phyloP scores from a whole-genome alignment of 1,140 invertebrate species.

The Drosophila asahinai region DNA sequence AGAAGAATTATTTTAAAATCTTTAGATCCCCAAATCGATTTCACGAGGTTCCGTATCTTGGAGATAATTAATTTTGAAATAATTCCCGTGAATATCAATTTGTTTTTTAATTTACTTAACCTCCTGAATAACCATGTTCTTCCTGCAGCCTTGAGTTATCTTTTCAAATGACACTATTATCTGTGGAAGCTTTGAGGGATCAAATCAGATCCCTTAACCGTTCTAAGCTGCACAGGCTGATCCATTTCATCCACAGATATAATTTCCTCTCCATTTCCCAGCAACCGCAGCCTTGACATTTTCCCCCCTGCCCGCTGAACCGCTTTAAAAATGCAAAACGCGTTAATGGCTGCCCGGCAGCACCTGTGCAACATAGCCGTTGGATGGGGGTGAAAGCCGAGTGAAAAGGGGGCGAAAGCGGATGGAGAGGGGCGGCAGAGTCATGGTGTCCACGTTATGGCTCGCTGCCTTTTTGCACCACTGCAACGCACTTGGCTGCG shows the following conservation, averaged over 20 bases:
- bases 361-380: slow-evolving; percentile 30
- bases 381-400: background rate
- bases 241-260: slow-evolving; percentile 49
- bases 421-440: background rate
- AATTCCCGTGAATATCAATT: too few relatives aligned
- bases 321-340: slow-evolving; percentile 48
- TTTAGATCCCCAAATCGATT: too few relatives aligned
- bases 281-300: slow-evolving; percentile 43
- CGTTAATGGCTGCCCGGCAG: slow-evolving; percentile 66
- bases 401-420: background rate
- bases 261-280: slow-evolving; percentile 48
- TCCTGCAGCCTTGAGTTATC: background rate
- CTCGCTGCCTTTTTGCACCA: slow-evolving; percentile 56
- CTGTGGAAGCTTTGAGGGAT: background rate
- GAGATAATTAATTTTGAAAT: too few relatives aligned
- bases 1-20: too few relatives aligned
- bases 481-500: slow-evolving; percentile 63
- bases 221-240: slow-evolving; percentile 26
- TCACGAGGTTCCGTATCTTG: too few relatives aligned
- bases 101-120: too few relatives aligned
- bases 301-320: slow-evolving; percentile 12
- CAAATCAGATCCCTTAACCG: slow-evolving; percentile 3
- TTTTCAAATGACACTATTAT: background rate
- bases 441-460: slow-evolving; percentile 39
- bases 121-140: too few relatives aligned